Base-by-base conservation (phyloP, 2,113 vertebrate species). In the Muntiacus muntjak region DNA sequence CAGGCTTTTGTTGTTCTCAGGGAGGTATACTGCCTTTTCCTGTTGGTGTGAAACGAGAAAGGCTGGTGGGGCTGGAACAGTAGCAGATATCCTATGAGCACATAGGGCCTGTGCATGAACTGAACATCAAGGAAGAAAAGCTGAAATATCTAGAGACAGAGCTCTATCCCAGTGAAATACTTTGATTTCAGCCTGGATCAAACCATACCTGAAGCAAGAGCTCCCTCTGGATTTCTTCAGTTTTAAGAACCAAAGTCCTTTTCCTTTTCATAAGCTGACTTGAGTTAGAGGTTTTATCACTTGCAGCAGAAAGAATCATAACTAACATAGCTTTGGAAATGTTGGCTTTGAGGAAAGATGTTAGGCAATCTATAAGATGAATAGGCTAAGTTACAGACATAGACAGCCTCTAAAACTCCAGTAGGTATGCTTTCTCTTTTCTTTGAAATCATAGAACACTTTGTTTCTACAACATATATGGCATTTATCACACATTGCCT, bases 321-420 rank as follows among this genome's bases (percentile, higher is more conserved):
- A 94, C 81, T 92, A 96, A 94, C 60, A 79, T 6, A 26, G 64
- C 67, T 83, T 47, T 8, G 33, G 54, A 78, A 86, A 86, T 57
- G 64, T 2, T 76, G 64, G 76, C 21, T 62, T 94, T 92, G 84
- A 96, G 90, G 26, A 47, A 92, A 97, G 54, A 36, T 40, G 81
- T 88, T 97, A 96, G 94, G 96, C 92, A 62, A 97, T 88, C 87
- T 92, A 10, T 55, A 86, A 94, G 74, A 95, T 47, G 58, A 82
- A 96, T 17, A 94, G 58, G 54, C 85, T 96, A 85, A 58, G 14
- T 62, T 92, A 87, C n/a, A 47, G 45, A 30, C 23, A 79, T 74
- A 94, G 96, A 89, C 87, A 83, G 91, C 5, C 36, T 87, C 87
- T 97, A 45, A 94, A 95, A 81, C 60, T 98, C 81, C 8, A 21